Evolutionary conservation across 2,888 invertebrate genomes (phyloP).

Genomic region (Meiosimyza decipiens): DNA sequence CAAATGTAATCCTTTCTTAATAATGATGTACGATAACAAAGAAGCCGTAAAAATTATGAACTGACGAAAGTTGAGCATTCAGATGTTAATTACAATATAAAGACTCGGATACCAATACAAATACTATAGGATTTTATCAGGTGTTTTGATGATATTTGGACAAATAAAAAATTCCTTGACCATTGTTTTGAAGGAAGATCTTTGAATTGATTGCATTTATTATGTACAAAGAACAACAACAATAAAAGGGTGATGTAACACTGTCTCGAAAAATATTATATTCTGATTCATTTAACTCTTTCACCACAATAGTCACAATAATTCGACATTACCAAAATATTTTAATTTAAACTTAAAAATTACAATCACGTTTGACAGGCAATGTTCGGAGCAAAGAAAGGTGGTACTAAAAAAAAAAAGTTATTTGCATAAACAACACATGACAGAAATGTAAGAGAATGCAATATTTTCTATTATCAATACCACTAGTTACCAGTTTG

Average conservation of each 20-base stretch:
- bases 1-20: too few species aligned
- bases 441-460: too few species aligned
- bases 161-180: background rate
- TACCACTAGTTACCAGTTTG: too few species aligned
- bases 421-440: too few species aligned
- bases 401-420: background rate
- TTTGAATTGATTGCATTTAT: too few species aligned
- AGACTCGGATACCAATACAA: background rate
- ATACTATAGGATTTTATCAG: slow-evolving; percentile 2
- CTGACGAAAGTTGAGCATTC: slow-evolving; percentile 25
- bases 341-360: slow-evolving; percentile 7
- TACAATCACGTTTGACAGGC: slow-evolving; percentile 25
- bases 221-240: background rate
- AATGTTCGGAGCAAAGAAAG: slow-evolving; percentile 15
- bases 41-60: background rate
- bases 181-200: too few species aligned
- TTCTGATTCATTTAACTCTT: background rate
- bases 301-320: background rate
- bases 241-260: too few species aligned
- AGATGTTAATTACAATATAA: slow-evolving; percentile 9
- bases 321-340: background rate
- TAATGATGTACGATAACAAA: too few species aligned
- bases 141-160: background rate
- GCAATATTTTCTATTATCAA: too few species aligned
- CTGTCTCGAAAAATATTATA: background rate